A percentile compares a stretch with the other conserved stretches of the same genome.
These are phyloP conservation scores for Pyrrhia umbra DNA, from an alignment of 2,888 invertebrate genomes.

Conservation along the genomic window DNA sequence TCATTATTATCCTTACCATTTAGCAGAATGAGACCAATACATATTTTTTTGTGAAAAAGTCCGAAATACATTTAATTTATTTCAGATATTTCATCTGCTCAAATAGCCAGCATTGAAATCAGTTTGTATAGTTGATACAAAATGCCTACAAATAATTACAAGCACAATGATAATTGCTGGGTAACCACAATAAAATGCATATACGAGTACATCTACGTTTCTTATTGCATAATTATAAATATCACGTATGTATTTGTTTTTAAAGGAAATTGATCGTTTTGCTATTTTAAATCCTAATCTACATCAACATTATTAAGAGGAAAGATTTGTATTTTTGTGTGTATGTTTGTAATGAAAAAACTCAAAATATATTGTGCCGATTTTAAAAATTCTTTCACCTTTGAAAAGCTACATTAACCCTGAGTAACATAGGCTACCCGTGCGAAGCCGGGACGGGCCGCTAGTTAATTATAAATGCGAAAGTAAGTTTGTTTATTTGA, in stretches of 20 bases:
- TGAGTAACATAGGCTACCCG: too few relatives aligned
- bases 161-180: conserved; percentile 10
- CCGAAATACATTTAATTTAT: conserved; percentile 11
- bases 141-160: background rate
- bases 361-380: too few relatives aligned
- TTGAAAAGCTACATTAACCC: too few relatives aligned
- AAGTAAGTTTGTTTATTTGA: too few relatives aligned
- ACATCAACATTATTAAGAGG: background rate
- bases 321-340: background rate
- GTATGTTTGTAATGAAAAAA: too few relatives aligned
- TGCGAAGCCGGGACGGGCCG: too few relatives aligned
- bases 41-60: background rate
- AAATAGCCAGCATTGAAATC: conserved; percentile 8
- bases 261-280: background rate
- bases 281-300: background rate
- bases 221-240: conserved; percentile 19
- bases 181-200: background rate
- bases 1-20: conserved; percentile 3
- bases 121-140: conserved; percentile 3
- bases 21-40: background rate
- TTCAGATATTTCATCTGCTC: background rate
- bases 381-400: too few relatives aligned
- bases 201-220: background rate
- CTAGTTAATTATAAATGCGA: too few relatives aligned
- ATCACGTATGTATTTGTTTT: background rate